phyloP scores from a whole-genome alignment of 1,140 invertebrate species.

The Calycopis cecrops region DNA sequence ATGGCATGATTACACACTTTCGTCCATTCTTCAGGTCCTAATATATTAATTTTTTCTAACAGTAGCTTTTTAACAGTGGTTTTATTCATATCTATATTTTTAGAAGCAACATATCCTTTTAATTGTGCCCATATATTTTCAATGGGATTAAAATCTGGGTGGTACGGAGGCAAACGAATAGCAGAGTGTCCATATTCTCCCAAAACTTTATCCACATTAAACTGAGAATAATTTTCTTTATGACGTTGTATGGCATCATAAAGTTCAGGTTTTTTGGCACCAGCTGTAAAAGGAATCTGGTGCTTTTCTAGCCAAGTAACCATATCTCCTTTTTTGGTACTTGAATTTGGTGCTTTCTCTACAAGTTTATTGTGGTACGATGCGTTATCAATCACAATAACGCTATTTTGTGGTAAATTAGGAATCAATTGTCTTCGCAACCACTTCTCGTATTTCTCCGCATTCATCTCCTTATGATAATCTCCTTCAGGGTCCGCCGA shows the following conservation, averaged over 20 bases:
- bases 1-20: no score
- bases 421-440: conserved; percentile 15
- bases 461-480: conserved; percentile 17
- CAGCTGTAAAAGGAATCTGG: conserved; percentile 10
- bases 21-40: no score
- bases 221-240: conserved; percentile 11
- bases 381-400: conserved; percentile 15
- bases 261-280: conserved; percentile 3
- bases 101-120: conserved; percentile 2
- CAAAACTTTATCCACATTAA: conserved; percentile 1
- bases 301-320: conserved; percentile 14
- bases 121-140: no score
- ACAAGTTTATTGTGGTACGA: conserved; percentile 14
- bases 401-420: conserved; percentile 13
- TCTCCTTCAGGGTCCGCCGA: conserved; percentile 12
- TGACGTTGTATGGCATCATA: conserved; percentile 15
- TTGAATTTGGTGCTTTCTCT: conserved; percentile 16
- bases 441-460: conserved; percentile 14
- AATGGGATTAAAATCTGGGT: conserved; percentile 9
- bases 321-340: conserved; percentile 9
- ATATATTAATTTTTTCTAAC: conserved; percentile 10
- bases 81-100: conserved; percentile 18
- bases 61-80: conserved; percentile 21
- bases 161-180: not conserved
- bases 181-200: not conserved